Evolutionary conservation across 2,888 invertebrate genomes (phyloP).

Genomic region (Palloptera scutellata): DNA sequence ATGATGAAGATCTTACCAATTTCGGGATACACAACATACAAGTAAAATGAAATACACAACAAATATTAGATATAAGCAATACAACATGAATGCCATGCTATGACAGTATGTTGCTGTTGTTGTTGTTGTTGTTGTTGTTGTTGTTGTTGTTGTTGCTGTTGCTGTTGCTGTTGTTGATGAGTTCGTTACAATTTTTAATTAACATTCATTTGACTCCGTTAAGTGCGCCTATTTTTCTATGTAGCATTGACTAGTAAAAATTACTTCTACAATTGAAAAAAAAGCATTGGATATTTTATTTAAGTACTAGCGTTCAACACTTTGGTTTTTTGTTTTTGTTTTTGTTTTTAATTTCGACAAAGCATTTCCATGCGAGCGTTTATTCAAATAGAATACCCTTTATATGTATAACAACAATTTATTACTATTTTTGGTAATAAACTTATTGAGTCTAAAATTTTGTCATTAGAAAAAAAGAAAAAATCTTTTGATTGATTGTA

Average conservation of each 20-base stretch:
- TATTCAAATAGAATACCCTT: too few relatives aligned
- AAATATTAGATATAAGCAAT: not conserved
- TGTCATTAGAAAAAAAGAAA: too few relatives aligned
- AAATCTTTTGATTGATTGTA: too few relatives aligned
- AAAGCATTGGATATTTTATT: too few relatives aligned
- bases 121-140: conserved; percentile 1
- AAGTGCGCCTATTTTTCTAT: conserved; percentile 15
- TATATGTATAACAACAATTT: too few relatives aligned
- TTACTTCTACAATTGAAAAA: too few relatives aligned
- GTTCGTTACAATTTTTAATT: conserved; percentile 32
- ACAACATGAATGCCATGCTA: conserved; percentile 4
- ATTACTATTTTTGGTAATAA: too few relatives aligned
- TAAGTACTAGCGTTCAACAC: too few relatives aligned
- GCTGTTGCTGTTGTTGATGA: conserved; percentile 1
- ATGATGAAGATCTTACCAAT: not conserved
- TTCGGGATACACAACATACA: not conserved
- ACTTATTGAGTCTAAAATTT: too few relatives aligned
- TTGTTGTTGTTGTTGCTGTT: conserved; percentile 8
- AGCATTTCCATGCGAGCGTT: too few relatives aligned
- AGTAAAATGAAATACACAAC: not conserved
- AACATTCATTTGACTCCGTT: conserved; percentile 21
- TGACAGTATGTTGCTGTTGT: conserved; percentile 11
- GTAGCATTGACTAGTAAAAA: not conserved
- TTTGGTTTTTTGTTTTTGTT: too few relatives aligned
- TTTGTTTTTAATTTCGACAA: too few relatives aligned